Percentiles rank a stretch among this genome's conserved stretches.
These are phyloP conservation scores for Brachionus paranguensis DNA, from an alignment of 1,140 invertebrate genomes.

Conservation along the genomic window DNA sequence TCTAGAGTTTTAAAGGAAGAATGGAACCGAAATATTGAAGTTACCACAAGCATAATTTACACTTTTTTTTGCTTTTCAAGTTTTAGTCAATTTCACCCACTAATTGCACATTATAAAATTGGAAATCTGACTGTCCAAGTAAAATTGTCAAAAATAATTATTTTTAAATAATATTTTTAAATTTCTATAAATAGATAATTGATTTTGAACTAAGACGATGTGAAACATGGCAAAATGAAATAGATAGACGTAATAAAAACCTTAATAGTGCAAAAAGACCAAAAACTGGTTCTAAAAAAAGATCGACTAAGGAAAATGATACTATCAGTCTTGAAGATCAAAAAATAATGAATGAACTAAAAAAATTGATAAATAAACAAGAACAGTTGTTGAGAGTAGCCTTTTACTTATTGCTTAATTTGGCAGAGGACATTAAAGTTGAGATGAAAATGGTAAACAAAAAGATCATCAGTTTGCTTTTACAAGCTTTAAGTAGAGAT, in stretches of 20 bases:
- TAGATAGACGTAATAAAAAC: slow-evolving; percentile 62
- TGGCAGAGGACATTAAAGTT: slow-evolving; percentile 82
- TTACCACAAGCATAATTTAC: slow-evolving; percentile 91
- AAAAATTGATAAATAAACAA: slow-evolving; percentile 27
- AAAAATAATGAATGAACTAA: slow-evolving; percentile 6
- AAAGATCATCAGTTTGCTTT: slow-evolving; percentile 77
- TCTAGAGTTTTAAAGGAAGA: slow-evolving; percentile 90
- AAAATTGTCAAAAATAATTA: not conserved
- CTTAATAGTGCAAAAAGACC: not conserved
- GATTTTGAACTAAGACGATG: slow-evolving; percentile 86
- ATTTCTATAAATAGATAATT: slow-evolving; percentile 65
- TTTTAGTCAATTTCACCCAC: slow-evolving; percentile 87
- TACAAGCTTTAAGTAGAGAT: slow-evolving; percentile 78
- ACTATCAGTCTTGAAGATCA: slow-evolving; percentile 46
- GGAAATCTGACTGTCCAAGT: slow-evolving; percentile 43
- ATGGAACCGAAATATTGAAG: slow-evolving; percentile 87
- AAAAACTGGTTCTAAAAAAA: not conserved
- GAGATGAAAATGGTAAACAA: slow-evolving; percentile 96
- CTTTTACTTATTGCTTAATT: slow-evolving; percentile 85
- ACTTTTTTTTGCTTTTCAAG: slow-evolving; percentile 95
- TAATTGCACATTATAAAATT: slow-evolving; percentile 81
- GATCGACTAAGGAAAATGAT: not conserved
- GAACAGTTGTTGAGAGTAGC: slow-evolving; percentile 66
- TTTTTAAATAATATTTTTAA: not conserved
- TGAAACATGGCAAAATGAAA: slow-evolving; percentile 84